Evolutionary conservation across 1,140 invertebrate genomes (phyloP).

Genomic region (Colletes latitarsis): DNA sequence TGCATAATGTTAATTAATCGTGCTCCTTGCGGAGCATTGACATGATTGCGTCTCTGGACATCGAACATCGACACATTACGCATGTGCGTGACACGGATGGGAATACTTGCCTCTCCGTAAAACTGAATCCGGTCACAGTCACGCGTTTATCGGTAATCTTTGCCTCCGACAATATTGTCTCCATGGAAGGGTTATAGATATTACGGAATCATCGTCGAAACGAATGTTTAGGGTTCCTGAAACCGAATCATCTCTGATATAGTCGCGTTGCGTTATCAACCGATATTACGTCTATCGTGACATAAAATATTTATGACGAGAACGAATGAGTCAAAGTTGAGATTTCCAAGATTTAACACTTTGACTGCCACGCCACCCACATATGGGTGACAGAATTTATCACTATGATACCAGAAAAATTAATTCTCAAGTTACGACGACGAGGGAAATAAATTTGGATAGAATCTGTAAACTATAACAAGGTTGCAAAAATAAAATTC

Average conservation of each 20-base stretch:
- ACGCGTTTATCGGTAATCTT: slow-evolving; percentile 24
- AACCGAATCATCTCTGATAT: slow-evolving; percentile 2
- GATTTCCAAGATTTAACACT: neutral
- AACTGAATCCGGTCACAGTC: no score
- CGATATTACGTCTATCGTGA: neutral
- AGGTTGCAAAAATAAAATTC: no score
- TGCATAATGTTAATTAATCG: neutral
- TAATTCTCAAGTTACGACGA: no score
- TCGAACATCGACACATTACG: neutral
- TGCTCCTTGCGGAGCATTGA: slow-evolving; percentile 23
- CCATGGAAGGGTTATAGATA: neutral
- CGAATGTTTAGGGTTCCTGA: slow-evolving; percentile 19
- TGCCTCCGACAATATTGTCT: neutral
- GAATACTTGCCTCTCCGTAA: neutral
- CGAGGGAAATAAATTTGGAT: no score
- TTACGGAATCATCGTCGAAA: neutral
- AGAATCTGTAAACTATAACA: no score
- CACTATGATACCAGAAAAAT: no score
- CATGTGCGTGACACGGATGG: neutral
- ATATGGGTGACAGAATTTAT: no score
- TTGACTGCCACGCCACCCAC: no score
- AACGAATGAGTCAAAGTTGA: neutral
- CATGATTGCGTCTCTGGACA: neutral
- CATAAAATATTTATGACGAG: neutral
- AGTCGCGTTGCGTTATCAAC: neutral